Evolutionary conservation across 2,888 invertebrate species (phyloP).

Genomic region (Camptogramma bilineatum): DNA sequence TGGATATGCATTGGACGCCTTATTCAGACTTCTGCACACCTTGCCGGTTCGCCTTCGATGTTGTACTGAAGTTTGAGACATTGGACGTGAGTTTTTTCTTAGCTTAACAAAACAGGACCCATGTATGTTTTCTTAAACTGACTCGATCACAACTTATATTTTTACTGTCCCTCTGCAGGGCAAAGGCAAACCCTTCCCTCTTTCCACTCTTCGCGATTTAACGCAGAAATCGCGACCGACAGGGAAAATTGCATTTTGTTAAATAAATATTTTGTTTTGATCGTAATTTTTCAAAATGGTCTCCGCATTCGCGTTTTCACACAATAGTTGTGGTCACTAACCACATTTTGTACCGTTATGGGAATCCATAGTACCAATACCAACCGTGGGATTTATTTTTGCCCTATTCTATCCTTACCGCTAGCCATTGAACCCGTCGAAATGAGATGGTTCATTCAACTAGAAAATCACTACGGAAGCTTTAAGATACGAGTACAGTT

Average conservation of each 20-base stretch:
- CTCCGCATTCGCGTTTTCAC: constrained; percentile 27
- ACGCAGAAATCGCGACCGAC: too few species aligned
- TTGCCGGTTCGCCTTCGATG: constrained; percentile 92
- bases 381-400: constrained; percentile 17
- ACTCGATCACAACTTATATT: too few species aligned
- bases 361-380: constrained; percentile 21
- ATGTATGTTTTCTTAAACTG: too few species aligned
- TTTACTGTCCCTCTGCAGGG: too few species aligned
- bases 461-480: neutral
- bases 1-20: constrained; percentile 96
- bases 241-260: neutral
- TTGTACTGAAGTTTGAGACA: constrained; percentile 93
- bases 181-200: too few species aligned
- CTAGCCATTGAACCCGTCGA: constrained; percentile 4
- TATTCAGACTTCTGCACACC: constrained; percentile 94
- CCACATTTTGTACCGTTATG: constrained; percentile 37
- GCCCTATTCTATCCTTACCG: constrained; percentile 3
- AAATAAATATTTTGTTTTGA: constrained; percentile 1
- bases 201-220: too few species aligned
- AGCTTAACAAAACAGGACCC: neutral
- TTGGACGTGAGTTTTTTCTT: constrained; percentile 85
- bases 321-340: constrained; percentile 42
- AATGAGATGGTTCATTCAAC: constrained; percentile 1
- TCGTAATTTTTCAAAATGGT: neutral
- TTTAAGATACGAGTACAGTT: too few species aligned